Evolutionary conservation across 2,797 vertebrate species (phyloP).

Genomic region (Hozukius guyotensis): DNA sequence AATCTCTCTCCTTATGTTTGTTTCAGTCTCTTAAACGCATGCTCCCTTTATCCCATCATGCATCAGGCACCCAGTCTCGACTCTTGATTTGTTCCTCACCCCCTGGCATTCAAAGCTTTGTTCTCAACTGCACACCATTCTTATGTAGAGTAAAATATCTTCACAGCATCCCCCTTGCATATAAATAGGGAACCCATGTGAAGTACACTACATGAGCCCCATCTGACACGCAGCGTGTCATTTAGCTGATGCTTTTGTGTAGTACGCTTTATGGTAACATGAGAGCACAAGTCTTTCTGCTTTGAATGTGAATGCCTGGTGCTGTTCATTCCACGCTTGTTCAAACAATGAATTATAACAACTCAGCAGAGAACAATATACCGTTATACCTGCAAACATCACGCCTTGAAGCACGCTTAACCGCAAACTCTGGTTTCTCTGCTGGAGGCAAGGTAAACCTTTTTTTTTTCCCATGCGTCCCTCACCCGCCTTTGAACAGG

Average conservation of each 20-base stretch:
- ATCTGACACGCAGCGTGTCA: neutral
- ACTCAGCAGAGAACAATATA: neutral
- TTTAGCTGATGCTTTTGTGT: neutral
- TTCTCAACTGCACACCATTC: neutral
- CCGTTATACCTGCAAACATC: neutral
- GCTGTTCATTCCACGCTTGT: neutral
- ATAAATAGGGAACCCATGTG: neutral
- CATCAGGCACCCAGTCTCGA: constrained; percentile 1
- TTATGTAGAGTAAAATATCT: constrained; percentile 11
- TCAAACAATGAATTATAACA: neutral
- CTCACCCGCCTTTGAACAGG: constrained; percentile 21
- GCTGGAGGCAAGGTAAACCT: neutral
- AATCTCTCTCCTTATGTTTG: neutral
- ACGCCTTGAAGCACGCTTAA: neutral
- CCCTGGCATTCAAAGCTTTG: neutral
- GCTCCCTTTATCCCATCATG: constrained; percentile 15
- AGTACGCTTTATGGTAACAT: neutral
- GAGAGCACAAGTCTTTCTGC: neutral
- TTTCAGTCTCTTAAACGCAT: constrained; percentile 30
- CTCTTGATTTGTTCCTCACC: constrained; percentile 4
- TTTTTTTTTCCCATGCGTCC: neutral
- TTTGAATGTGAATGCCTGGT: neutral
- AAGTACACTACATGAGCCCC: neutral
- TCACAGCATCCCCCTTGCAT: neutral
- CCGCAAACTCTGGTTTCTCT: neutral